Evolutionary conservation across 1,140 invertebrate genomes (phyloP).

Genomic region (Berghia stephanieae): DNA sequence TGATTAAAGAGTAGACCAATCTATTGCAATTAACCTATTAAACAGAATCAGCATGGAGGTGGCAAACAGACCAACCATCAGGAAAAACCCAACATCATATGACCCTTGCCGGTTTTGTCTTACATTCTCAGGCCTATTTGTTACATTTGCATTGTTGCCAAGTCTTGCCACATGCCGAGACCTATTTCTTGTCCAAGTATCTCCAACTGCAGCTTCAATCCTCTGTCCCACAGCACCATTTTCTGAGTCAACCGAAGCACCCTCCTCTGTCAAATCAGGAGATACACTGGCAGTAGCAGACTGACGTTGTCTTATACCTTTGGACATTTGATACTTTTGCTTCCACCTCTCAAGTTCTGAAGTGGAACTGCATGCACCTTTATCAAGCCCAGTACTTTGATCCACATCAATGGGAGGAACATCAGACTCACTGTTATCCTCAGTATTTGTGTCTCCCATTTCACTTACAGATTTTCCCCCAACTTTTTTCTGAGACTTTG

Average conservation of each 20-base stretch:
- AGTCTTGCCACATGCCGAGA: background rate
- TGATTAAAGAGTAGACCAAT: no score
- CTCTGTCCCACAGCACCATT: background rate
- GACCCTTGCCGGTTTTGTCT: background rate
- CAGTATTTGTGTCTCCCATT: background rate
- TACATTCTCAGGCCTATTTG: no score
- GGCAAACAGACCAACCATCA: conserved; percentile 9
- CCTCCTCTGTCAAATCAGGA: background rate
- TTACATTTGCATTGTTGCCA: background rate
- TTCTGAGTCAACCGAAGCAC: background rate
- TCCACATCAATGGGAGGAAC: background rate
- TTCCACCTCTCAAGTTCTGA: background rate
- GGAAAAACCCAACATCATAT: conserved; percentile 14
- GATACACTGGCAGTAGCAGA: conserved; percentile 7
- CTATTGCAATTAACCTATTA: conserved; percentile 1
- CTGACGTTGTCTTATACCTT: conserved; percentile 27
- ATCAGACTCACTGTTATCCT: background rate
- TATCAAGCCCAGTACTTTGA: conserved; percentile 18
- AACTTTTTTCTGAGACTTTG: background rate
- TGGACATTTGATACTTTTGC: background rate
- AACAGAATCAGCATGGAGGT: conserved; percentile 8
- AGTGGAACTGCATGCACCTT: conserved; percentile 17
- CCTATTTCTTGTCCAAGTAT: background rate
- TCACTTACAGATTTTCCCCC: conserved; percentile 1
- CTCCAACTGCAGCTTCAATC: conserved; percentile 27